A percentile compares a stretch with the other conserved stretches of the same genome.
These are phyloP conservation scores for Anguilla megastoma DNA, from an alignment of 2,797 vertebrate genomes.

Conservation along the genomic window DNA sequence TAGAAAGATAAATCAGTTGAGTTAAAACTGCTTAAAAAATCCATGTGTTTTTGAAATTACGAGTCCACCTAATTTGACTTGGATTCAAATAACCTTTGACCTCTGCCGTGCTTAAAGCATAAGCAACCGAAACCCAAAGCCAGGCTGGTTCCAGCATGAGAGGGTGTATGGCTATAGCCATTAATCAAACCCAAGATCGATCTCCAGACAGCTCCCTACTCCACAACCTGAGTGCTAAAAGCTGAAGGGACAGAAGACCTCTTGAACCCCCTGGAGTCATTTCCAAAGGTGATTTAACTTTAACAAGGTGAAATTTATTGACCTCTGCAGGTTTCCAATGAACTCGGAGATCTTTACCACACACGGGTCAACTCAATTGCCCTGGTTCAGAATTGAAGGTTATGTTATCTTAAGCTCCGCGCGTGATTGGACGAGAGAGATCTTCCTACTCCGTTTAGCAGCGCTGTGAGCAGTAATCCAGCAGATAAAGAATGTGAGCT, in stretches of 20 bases:
- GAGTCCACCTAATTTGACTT: not conserved
- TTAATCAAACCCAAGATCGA: constrained; percentile 16
- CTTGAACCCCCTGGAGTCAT: constrained; percentile 7
- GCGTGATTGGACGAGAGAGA: not conserved
- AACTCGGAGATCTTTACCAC: not conserved
- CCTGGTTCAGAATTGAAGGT: not conserved
- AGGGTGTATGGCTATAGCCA: not conserved
- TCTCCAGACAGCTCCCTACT: not conserved
- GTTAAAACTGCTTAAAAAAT: not conserved
- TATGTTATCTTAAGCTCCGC: constrained; percentile 1
- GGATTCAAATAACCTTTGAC: not conserved
- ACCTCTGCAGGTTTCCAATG: not conserved
- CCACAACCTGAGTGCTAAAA: not conserved
- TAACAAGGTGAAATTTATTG: constrained; percentile 6
- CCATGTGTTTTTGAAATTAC: not conserved
- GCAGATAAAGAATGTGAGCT: not conserved
- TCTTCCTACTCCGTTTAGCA: not conserved
- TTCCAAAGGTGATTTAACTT: constrained; percentile 22
- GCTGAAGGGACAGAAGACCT: not conserved
- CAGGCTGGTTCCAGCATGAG: not conserved
- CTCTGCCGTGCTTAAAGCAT: not conserved
- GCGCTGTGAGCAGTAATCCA: not conserved
- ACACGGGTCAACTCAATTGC: constrained; percentile 10
- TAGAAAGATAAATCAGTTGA: not conserved
- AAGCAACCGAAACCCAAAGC: not conserved